Conservation (phyloP, 2,888 invertebrate genomes). For the Dilophus febrilis region DNA sequence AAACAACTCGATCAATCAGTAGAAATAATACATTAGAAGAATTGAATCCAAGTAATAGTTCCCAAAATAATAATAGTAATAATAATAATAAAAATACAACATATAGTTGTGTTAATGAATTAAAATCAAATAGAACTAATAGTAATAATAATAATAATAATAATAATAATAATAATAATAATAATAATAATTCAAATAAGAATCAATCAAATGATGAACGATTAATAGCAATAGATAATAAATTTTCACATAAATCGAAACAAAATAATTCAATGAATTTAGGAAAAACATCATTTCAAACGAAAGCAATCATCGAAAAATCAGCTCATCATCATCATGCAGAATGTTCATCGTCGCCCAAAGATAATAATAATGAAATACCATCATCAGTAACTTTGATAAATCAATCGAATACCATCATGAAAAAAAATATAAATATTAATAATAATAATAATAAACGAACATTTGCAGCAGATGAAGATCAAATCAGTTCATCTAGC, state of each 20-base stretch:
- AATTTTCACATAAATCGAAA: too few relatives aligned
- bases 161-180: background rate
- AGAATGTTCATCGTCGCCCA: background rate
- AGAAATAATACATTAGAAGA: background rate
- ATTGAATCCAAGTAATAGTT: too few relatives aligned
- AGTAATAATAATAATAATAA: background rate
- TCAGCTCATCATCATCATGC: background rate
- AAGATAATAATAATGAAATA: background rate
- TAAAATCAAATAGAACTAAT: background rate
- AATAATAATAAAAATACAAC: too few relatives aligned
- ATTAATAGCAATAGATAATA: too few relatives aligned
- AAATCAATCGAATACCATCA: too few relatives aligned
- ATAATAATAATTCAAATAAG: background rate
- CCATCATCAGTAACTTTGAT: background rate
- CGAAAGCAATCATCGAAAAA: slow-evolving; percentile 8
- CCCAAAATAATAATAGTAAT: too few relatives aligned
- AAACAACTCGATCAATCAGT: background rate
- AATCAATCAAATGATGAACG: background rate
- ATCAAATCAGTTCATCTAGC: too few relatives aligned
- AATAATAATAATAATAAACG: too few relatives aligned
- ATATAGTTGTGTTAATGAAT: background rate
- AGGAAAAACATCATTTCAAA: slow-evolving; percentile 6
- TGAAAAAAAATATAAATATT: too few relatives aligned
- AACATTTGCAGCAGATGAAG: too few relatives aligned
- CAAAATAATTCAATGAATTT: slow-evolving; percentile 1